These are phyloP conservation scores for Rhinichthys klamathensis DNA, from an alignment of 2,113 vertebrate genomes.

Conservation along the genomic window DNA sequence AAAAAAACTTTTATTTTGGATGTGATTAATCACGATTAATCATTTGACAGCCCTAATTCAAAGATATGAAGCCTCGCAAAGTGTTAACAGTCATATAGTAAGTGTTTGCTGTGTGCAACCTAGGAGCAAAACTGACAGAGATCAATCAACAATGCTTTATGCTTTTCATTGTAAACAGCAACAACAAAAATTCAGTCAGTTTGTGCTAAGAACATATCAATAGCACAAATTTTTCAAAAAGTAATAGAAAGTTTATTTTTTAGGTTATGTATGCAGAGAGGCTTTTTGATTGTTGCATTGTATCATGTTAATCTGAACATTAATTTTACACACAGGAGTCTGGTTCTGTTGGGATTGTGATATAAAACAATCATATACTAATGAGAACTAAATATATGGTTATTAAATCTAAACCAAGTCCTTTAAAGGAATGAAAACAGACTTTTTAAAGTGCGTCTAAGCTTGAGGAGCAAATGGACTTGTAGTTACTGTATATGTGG, in stretches of 20 bases:
- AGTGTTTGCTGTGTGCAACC: neutral
- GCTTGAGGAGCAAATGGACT: neutral
- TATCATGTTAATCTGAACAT: neutral
- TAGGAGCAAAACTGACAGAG: neutral
- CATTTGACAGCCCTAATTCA: too few species aligned
- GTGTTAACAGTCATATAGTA: neutral
- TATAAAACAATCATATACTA: neutral
- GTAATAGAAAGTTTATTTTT: neutral
- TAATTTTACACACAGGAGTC: neutral
- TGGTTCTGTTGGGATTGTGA: neutral
- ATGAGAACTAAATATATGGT: neutral
- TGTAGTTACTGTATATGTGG: neutral
- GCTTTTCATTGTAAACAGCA: too few species aligned
- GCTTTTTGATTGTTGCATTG: neutral
- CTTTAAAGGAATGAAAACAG: neutral
- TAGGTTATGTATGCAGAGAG: neutral
- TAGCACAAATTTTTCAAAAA: neutral
- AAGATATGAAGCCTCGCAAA: neutral
- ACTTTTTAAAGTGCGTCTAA: neutral
- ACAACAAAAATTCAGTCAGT: neutral
- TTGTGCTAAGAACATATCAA: neutral
- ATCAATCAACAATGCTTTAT: neutral
- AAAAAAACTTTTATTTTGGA: too few species aligned
- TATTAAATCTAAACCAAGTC: neutral
- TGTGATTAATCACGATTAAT: too few species aligned